These are phyloP conservation scores for Troides helena DNA, from an alignment of 2,888 invertebrate genomes.

Conservation along the genomic window DNA sequence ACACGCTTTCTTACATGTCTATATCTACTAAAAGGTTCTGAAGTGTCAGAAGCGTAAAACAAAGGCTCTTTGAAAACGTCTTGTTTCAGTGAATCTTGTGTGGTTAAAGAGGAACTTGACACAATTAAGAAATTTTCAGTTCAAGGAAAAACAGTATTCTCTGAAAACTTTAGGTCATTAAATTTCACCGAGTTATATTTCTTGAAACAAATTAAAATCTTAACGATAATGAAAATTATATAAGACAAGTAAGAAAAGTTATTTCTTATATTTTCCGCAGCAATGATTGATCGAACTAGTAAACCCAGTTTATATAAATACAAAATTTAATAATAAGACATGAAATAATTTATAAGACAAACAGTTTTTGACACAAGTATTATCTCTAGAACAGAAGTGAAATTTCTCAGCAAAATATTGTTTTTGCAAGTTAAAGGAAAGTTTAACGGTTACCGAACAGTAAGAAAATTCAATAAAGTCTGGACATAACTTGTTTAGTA, in stretches of 20 bases:
- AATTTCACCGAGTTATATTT: constrained; percentile 3
- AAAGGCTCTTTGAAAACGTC: constrained; percentile 24
- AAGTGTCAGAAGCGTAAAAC: constrained; percentile 23
- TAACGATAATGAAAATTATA: not conserved
- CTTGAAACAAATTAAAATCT: not conserved
- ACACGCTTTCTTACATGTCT: constrained; percentile 9
- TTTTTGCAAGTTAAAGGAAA: constrained; percentile 1
- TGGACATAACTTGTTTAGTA: constrained; percentile 17
- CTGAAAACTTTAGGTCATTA: constrained; percentile 10
- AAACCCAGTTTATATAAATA: too few relatives aligned
- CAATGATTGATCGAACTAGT: too few relatives aligned
- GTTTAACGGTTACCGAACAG: constrained; percentile 10
- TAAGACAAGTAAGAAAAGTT: not conserved
- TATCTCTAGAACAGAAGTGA: not conserved
- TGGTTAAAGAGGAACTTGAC: constrained; percentile 28
- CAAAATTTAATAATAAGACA: too few relatives aligned
- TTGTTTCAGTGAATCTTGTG: constrained; percentile 17
- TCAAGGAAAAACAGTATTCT: constrained; percentile 17
- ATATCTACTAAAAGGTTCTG: constrained; percentile 17
- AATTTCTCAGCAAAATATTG: constrained; percentile 8
- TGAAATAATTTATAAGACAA: not conserved
- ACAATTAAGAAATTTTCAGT: constrained; percentile 27
- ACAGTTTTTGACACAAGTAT: not conserved
- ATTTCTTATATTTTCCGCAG: not conserved
- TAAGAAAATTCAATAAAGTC: constrained; percentile 20